Percentiles rank a stretch among this genome's conserved stretches.
phyloP scores from a whole-genome alignment of 1,140 invertebrate species.

The Delia radicum region DNA sequence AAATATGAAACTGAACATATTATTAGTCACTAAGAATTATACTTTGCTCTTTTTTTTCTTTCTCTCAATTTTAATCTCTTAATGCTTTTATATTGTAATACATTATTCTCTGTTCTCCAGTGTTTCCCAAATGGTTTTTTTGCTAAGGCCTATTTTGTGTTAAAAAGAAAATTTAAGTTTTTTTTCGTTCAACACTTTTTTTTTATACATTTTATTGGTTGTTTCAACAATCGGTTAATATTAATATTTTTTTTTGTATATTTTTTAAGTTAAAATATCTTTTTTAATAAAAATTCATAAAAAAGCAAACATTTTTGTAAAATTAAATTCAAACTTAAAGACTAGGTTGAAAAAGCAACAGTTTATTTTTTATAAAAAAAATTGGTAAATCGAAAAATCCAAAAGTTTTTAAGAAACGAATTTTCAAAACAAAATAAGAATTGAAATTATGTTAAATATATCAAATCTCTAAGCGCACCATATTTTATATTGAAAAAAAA shows the following conservation, averaged over 20 bases:
- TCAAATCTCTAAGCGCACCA: too few species aligned
- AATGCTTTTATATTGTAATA: too few species aligned
- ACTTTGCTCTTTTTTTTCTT: background rate
- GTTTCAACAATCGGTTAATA: background rate
- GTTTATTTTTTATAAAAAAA: background rate
- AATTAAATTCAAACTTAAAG: background rate
- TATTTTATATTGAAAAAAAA: background rate
- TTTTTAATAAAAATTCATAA: background rate
- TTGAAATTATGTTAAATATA: too few species aligned
- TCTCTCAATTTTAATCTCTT: too few species aligned
- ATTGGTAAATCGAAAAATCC: too few species aligned
- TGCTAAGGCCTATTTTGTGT: background rate
- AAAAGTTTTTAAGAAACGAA: background rate
- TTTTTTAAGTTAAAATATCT: background rate
- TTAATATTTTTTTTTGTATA: background rate
- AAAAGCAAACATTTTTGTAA: background rate
- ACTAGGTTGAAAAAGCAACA: too few species aligned
- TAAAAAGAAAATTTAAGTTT: background rate
- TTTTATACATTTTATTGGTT: background rate
- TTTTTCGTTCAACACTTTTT: background rate
- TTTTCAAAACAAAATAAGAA: too few species aligned
- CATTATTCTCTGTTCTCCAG: background rate
- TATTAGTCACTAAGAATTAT: too few species aligned
- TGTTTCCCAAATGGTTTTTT: background rate
- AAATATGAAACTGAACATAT: too few species aligned